Base-by-base conservation (phyloP, 2,113 vertebrate species). In the Trematomus loennbergii region DNA sequence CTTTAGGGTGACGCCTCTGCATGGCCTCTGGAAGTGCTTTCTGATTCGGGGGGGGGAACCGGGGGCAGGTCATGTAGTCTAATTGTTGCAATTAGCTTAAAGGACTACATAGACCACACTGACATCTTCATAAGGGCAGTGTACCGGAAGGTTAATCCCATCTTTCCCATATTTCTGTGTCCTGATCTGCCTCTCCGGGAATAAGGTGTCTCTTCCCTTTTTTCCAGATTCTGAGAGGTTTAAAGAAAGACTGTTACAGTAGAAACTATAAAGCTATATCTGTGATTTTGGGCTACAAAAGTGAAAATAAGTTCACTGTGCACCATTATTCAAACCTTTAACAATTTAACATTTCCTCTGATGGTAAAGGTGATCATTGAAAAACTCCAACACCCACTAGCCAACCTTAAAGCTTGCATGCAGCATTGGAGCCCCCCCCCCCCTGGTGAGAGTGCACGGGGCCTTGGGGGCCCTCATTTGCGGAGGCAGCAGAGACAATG, bases 11-110 rank as follows among this genome's bases (percentile, higher is more conserved):
- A 88, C 33, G 57, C 72, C 74, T 88, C 55, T 0, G 22, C 71
- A 5, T 74, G 70, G 82, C 83, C 81, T 78, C 69, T 64, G 73
- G 72, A 82, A 81, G 81, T 29, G 40, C 45, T 57, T 50, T 90
- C 55, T 74, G 86, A 82, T 89, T 80, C 62, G 49, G 60, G 74
- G 86, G 36, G 74, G 86, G 36, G 71, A 75, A 81, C 53, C 72
- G 33, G 58, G 83, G 76, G 54, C 79, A 80, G 73, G 48, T 87
- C 86, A 83, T 77, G 72, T 80, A 68, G 60, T 74, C 49, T 87
- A 61, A 88, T 85, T 81, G 72, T 81, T 76, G 71, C 79, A 85
- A 91, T 94, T 81, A 89, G 74, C 61, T 83, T 78, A 79, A 93
- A 85, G 64, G 46, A 69, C 60, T 12, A 52, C 61, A 63, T 29